These are phyloP conservation scores for Anolis apletophallus DNA, from an alignment of 2,797 vertebrate genomes.

Conservation along the genomic window DNA sequence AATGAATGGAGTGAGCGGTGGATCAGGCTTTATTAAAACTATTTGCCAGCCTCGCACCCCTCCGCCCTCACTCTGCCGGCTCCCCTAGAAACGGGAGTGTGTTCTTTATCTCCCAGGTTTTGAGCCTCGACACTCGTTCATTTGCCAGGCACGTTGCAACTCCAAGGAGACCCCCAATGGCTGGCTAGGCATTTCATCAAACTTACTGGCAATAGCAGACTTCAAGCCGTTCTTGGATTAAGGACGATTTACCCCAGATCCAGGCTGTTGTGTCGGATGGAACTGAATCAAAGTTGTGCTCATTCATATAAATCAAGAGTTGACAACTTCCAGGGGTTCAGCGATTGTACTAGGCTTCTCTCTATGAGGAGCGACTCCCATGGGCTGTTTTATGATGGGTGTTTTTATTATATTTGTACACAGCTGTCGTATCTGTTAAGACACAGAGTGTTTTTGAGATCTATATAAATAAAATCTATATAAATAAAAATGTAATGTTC, in stretches of 20 bases:
- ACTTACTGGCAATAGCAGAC: not conserved
- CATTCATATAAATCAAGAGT: too few relatives aligned
- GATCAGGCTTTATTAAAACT: constrained; percentile 44
- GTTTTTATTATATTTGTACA: too few relatives aligned
- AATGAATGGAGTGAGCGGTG: constrained; percentile 1
- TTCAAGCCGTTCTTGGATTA: not conserved
- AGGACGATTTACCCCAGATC: not conserved
- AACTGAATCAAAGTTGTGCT: not conserved
- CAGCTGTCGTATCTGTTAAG: too few relatives aligned
- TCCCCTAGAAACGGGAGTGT: not conserved
- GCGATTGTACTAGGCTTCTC: too few relatives aligned
- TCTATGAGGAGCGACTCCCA: too few relatives aligned
- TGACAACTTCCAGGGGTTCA: too few relatives aligned
- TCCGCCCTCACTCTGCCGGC: too few relatives aligned
- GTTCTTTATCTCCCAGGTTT: constrained; percentile 31
- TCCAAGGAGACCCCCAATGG: not conserved
- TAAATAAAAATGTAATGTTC: too few relatives aligned
- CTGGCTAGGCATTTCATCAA: not conserved
- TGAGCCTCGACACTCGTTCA: constrained; percentile 3
- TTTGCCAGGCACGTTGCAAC: not conserved
- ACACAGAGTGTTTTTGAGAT: too few relatives aligned
- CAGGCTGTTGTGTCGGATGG: too few relatives aligned
- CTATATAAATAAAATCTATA: too few relatives aligned
- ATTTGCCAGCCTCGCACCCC: not conserved
- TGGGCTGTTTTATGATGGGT: too few relatives aligned